Base-by-base conservation (phyloP, 1,140 invertebrate genomes). In the Periplaneta americana region DNA sequence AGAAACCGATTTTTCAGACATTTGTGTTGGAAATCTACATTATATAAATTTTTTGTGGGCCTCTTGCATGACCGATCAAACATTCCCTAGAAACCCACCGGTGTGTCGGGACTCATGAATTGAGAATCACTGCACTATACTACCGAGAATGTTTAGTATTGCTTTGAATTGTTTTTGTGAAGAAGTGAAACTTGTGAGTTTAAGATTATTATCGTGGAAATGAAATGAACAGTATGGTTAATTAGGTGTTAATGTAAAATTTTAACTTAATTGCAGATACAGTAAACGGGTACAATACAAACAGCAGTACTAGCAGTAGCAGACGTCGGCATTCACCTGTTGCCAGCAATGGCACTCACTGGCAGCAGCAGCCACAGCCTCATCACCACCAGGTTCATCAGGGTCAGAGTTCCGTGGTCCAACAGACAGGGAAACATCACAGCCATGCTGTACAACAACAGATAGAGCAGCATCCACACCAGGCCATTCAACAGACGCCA, bases 341-440 rank as follows among this genome's bases (percentile, higher is more conserved):
- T 0, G 86, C 84, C 57, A 85, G 79, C 31, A 80, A 32, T 10
- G 84, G 10, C 87, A 88, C 33, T 89, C 89, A 87, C 88, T 89
- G 78, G 90, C 89, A 91, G 75, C 87, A 91, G 83, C 90, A 92
- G 82, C 88, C 89, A 76, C 90, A 91, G 82, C 85, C 88, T 48
- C 87, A 88, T 84, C 88, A 89, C 80, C 88, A 87, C 82, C 89
- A 88, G 83, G 89, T 84, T 87, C 88, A 84, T 88, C 90, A 36
- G 86, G 84, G 81, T 86, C 84, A 80, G 32, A 74, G 48, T 74
- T 80, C 79, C 5, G 79, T 80, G 18, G 79, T 74, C 22, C 79
- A 66, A 28, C 22, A 33, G 8, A 80, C 39, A 2, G 76, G 79
- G 9, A 80, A 80, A 36, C 79, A 48, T 75, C 34, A 74, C 86